Conservation (phyloP, 1,140 invertebrate genomes). For the Aricia agestis region DNA sequence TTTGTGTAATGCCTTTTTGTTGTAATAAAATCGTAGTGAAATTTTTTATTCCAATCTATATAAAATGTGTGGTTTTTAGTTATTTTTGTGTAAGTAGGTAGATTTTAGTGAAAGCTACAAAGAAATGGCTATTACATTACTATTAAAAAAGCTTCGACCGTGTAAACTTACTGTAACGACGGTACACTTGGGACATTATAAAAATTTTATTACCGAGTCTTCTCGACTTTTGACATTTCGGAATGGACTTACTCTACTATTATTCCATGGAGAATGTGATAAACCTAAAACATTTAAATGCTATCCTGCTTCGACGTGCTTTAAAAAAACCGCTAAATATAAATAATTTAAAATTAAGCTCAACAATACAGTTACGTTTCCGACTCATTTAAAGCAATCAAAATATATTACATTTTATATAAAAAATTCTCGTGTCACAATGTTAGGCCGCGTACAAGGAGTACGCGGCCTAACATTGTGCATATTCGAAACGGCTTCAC, state of each 20-base stretch:
- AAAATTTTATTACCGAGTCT: slow-evolving; percentile 9
- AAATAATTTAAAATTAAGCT: too few species aligned
- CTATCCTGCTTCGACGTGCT: neutral
- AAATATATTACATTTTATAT: too few species aligned
- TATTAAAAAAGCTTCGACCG: neutral
- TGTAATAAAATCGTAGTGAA: neutral
- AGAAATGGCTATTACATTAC: neutral
- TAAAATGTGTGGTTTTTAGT: too few species aligned
- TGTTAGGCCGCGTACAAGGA: too few species aligned
- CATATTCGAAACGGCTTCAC: too few species aligned
- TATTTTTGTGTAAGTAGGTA: too few species aligned
- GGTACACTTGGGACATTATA: slow-evolving; percentile 4
- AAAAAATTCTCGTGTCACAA: too few species aligned
- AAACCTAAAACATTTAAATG: neutral
- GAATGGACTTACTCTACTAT: neutral
- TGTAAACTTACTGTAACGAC: neutral
- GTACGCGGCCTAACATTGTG: too few species aligned
- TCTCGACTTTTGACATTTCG: slow-evolving; percentile 5
- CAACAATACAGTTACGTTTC: too few species aligned
- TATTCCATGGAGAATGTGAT: neutral
- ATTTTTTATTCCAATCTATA: too few species aligned
- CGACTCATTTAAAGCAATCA: too few species aligned
- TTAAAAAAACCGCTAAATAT: neutral
- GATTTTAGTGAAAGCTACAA: too few species aligned
- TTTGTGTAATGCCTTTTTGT: neutral